Conservation (phyloP, 2,797 vertebrate species). For the Alexandromys oeconomus region DNA sequence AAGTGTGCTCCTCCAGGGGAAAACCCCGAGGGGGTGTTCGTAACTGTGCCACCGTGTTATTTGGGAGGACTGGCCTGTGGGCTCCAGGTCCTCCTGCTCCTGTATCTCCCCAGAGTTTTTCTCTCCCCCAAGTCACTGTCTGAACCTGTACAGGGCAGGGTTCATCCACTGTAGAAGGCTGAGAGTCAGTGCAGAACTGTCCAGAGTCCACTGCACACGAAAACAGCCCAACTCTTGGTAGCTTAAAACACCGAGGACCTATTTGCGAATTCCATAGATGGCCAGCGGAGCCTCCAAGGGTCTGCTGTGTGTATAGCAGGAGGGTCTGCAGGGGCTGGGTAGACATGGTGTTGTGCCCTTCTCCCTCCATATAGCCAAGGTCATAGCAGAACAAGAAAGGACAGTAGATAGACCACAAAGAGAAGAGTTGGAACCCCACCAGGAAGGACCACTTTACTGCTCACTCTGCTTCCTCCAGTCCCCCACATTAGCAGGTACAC, state of each 20-base stretch:
- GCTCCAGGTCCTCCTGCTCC: not conserved
- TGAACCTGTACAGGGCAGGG: not conserved
- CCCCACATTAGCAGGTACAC: not conserved
- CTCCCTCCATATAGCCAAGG: not conserved
- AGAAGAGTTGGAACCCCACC: not conserved
- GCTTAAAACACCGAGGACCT: not conserved
- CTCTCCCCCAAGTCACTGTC: too few relatives aligned
- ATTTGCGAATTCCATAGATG: not conserved
- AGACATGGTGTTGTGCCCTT: not conserved
- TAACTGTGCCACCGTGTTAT: not conserved
- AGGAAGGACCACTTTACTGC: not conserved
- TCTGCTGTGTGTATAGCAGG: too few relatives aligned
- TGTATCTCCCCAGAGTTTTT: not conserved
- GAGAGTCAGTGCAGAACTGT: rapidly evolving
- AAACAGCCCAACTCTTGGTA: not conserved
- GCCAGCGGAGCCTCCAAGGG: not conserved
- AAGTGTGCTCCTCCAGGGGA: constrained; percentile 16
- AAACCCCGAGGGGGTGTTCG: not conserved
- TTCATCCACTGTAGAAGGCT: rapidly evolving
- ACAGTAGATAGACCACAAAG: not conserved
- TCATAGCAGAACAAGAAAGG: not conserved
- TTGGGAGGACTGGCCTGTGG: rapidly evolving
- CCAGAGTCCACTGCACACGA: not conserved
- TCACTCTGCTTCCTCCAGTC: not conserved
- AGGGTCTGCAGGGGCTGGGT: not conserved